Conservation (phyloP, 2,797 vertebrate genomes). For the Strix occidentalis region DNA sequence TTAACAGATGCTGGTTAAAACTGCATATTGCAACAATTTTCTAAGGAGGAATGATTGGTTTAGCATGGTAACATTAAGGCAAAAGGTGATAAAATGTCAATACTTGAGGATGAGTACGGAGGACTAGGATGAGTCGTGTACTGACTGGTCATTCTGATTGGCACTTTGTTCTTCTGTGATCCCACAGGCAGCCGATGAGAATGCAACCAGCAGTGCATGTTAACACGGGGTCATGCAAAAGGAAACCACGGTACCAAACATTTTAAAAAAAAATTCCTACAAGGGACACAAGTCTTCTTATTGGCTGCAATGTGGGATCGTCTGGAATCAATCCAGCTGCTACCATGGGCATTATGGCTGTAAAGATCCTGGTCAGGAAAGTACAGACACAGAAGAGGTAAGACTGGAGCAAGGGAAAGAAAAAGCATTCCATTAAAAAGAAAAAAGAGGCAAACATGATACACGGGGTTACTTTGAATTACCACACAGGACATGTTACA, state of each 20-base stretch:
- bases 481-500: conserved; percentile 13
- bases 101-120: not conserved
- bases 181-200: conserved; percentile 87
- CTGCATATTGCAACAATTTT: not conserved
- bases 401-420: conserved; percentile 52
- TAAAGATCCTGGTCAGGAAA: conserved; percentile 96
- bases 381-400: conserved; percentile 75
- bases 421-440: conserved; percentile 57
- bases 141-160: conserved; percentile 77
- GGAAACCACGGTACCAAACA: conserved; percentile 44
- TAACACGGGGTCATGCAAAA: conserved; percentile 62
- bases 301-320: conserved; percentile 98
- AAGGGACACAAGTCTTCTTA: conserved; percentile 92
- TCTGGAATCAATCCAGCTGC: conserved; percentile 97
- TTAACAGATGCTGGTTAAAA: conserved; percentile 63
- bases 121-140: not conserved
- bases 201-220: conserved; percentile 66
- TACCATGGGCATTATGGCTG: conserved; percentile 99
- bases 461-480: conserved; percentile 26
- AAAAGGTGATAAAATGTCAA: conserved; percentile 35
- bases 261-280: conserved; percentile 80
- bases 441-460: conserved; percentile 27
- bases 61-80: conserved; percentile 55
- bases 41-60: conserved; percentile 42
- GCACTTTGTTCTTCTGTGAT: conserved; percentile 72